These are phyloP conservation scores for Merops nubicus DNA, from an alignment of 2,113 vertebrate species.

Conservation along the genomic window DNA sequence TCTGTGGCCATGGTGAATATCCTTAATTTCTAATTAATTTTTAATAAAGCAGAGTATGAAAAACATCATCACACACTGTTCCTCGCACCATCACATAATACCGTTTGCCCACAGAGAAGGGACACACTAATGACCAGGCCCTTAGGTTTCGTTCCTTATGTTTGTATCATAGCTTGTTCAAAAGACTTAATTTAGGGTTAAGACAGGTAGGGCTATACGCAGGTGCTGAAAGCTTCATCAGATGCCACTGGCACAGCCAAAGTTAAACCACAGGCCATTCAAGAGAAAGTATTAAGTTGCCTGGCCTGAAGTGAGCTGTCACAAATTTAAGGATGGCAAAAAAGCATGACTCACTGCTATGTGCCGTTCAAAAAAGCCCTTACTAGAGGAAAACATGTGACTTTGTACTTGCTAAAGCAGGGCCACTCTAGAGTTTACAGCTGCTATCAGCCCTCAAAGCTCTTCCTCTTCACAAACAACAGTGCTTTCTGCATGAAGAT, in stretches of 20 bases:
- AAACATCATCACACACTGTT: not conserved
- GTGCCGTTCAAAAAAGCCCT: conserved; percentile 38
- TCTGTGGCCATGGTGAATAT: not conserved
- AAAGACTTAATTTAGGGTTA: not conserved
- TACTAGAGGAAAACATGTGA: conserved; percentile 63
- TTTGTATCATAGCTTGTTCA: not conserved
- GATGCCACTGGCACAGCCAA: not conserved
- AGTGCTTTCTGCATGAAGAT: conserved; percentile 66
- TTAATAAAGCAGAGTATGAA: not conserved
- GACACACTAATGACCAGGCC: not conserved
- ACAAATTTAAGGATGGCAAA: conserved; percentile 39
- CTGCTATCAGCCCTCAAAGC: conserved; percentile 54
- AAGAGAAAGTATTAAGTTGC: not conserved
- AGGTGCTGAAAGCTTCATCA: not conserved
- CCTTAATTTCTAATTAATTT: not conserved
- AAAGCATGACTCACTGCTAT: conserved; percentile 49
- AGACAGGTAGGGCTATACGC: not conserved
- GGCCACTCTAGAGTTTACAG: conserved; percentile 67
- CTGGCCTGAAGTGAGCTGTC: conserved; percentile 31
- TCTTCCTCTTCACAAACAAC: conserved; percentile 70
- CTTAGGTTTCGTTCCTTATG: not conserved
- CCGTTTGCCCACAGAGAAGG: not conserved
- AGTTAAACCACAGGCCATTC: not conserved
- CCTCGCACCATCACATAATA: not conserved
- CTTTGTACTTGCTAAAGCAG: conserved; percentile 61